A percentile compares a stretch with the other conserved stretches of the same genome.
These are phyloP conservation scores for Alloscopus bannaensis DNA, from an alignment of 2,888 invertebrate genomes.

Conservation along the genomic window DNA sequence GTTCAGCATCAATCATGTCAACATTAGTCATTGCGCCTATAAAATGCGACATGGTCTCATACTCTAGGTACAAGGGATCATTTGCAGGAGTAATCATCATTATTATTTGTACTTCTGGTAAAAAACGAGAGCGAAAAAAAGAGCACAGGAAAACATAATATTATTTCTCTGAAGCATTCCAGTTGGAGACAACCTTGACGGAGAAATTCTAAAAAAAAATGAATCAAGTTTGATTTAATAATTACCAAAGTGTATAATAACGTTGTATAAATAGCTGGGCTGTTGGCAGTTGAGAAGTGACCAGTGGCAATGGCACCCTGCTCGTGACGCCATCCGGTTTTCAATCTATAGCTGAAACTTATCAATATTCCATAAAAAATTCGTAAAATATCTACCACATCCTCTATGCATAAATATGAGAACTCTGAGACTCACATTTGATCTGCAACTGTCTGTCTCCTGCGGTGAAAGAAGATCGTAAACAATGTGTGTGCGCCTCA, in stretches of 20 bases:
- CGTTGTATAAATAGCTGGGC: neutral
- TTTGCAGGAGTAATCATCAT: conserved; percentile 19
- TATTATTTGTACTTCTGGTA: conserved; percentile 3
- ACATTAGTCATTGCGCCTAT: too few relatives aligned
- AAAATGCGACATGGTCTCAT: neutral
- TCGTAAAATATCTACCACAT: conserved; percentile 3
- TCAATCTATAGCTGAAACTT: conserved; percentile 2
- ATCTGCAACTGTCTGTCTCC: conserved; percentile 29
- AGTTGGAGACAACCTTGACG: neutral
- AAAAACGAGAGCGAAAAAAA: too few relatives aligned
- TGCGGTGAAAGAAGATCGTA: conserved; percentile 34
- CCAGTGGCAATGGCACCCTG: too few relatives aligned
- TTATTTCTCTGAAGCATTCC: neutral
- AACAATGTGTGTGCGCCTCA: conserved; percentile 26
- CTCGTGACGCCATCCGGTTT: conserved; percentile 20
- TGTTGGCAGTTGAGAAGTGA: conserved; percentile 8
- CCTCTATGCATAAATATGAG: conserved; percentile 22
- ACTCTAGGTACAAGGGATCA: conserved; percentile 4
- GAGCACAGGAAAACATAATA: neutral
- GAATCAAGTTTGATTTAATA: conserved; percentile 14
- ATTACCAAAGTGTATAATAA: conserved; percentile 8
- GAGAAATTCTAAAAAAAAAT: neutral
- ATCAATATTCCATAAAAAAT: conserved; percentile 3
- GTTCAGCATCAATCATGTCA: conserved; percentile 30
- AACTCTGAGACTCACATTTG: neutral